These are phyloP conservation scores for Zoanthus gigantus DNA, from an alignment of 92 coral and sea anemone species.

Conservation along the genomic window DNA sequence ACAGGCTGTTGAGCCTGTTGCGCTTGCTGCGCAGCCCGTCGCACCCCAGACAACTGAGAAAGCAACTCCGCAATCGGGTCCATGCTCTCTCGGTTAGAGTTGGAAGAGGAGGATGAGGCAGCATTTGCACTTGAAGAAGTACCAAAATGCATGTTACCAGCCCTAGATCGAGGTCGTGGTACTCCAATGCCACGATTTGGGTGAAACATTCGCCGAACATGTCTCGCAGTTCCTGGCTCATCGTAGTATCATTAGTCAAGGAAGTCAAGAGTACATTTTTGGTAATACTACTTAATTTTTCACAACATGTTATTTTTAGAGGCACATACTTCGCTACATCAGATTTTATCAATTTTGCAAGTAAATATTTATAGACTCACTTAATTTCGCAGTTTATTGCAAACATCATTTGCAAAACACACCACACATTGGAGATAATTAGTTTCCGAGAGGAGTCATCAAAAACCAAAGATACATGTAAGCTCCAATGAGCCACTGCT, in stretches of 20 bases:
- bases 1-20: constrained; percentile 84
- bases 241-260: constrained; percentile 79
- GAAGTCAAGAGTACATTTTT: background rate
- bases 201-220: constrained; percentile 95
- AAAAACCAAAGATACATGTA: too few species aligned
- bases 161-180: constrained; percentile 91
- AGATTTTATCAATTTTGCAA: too few species aligned
- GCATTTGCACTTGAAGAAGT: constrained; percentile 78
- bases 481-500: too few species aligned
- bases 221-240: constrained; percentile 85
- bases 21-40: constrained; percentile 88
- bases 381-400: too few species aligned
- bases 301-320: too few species aligned
- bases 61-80: constrained; percentile 97
- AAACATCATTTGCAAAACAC: too few species aligned
- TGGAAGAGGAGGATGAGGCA: constrained; percentile 76
- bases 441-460: too few species aligned
- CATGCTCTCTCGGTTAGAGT: constrained; percentile 92
- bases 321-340: too few species aligned
- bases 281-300: too few species aligned
- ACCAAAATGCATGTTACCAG: constrained; percentile 91
- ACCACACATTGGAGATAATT: too few species aligned
- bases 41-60: constrained; percentile 97
- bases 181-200: constrained; percentile 92
- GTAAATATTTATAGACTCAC: too few species aligned